Evolutionary conservation across 2,888 invertebrate genomes (phyloP).

Genomic region (Monoplex corrugatus): DNA sequence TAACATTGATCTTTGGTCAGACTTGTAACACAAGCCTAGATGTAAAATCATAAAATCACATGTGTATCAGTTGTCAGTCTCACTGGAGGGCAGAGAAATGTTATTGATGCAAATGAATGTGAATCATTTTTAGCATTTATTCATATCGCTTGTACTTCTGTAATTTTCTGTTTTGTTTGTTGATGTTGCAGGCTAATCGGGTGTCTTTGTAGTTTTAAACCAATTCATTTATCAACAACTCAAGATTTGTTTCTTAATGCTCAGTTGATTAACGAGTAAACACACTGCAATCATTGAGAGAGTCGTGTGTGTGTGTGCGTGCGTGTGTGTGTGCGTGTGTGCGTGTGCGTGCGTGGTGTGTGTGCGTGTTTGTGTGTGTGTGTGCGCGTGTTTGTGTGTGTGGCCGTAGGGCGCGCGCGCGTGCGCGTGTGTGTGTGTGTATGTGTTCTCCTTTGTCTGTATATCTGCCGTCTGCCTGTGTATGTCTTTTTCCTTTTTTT

Average conservation of each 20-base stretch:
- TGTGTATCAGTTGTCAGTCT: no score
- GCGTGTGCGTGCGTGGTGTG: background rate
- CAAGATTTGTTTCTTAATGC: slow-evolving; percentile 43
- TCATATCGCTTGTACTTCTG: background rate
- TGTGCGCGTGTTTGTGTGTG: no score
- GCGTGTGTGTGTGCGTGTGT: no score
- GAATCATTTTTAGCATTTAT: background rate
- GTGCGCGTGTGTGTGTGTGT: no score
- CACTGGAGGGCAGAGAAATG: no score
- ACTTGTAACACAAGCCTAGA: no score
- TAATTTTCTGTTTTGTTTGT: background rate
- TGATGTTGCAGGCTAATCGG: slow-evolving; percentile 10
- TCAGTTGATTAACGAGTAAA: slow-evolving; percentile 42
- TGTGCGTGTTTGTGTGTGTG: background rate
- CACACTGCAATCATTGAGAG: slow-evolving; percentile 25
- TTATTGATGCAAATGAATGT: background rate
- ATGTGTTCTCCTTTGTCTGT: no score
- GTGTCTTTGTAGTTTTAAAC: slow-evolving; percentile 33
- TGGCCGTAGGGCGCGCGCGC: background rate
- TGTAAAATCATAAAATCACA: no score
- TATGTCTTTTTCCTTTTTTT: no score
- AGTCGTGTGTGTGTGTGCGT: background rate
- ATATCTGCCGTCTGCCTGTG: no score
- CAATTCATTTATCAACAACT: slow-evolving; percentile 35
- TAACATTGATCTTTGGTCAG: no score